Evolutionary conservation across 2,888 invertebrate species (phyloP).

Genomic region (Lithophane socia): DNA sequence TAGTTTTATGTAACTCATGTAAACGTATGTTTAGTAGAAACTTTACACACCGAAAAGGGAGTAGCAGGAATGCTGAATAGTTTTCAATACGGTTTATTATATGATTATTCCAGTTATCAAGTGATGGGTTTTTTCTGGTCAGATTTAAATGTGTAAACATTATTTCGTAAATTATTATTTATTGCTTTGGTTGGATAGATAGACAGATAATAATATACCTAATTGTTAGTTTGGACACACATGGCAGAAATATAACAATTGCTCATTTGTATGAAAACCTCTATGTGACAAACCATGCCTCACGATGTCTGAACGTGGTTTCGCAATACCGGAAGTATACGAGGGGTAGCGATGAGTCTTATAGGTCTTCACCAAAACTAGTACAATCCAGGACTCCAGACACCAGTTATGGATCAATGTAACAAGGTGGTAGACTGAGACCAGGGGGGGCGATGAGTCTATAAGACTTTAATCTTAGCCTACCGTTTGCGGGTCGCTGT

Average conservation of each 20-base stretch:
- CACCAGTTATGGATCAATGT: not conserved
- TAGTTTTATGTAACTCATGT: conserved; percentile 29
- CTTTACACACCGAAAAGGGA: not conserved
- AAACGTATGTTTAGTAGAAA: not conserved
- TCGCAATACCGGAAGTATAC: not conserved
- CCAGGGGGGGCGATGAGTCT: not conserved
- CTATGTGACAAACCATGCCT: not conserved
- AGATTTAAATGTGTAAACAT: conserved; percentile 3
- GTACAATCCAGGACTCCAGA: not conserved
- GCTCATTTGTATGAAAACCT: not conserved
- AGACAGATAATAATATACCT: not conserved
- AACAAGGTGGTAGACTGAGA: not conserved
- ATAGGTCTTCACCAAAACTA: too few relatives aligned
- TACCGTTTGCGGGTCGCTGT: not conserved
- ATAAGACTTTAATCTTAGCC: not conserved
- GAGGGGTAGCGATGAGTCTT: too few relatives aligned
- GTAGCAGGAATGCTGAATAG: not conserved
- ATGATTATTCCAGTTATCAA: conserved; percentile 4
- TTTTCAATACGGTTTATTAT: not conserved
- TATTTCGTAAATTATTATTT: conserved; percentile 4
- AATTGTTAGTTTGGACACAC: not conserved
- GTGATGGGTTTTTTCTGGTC: conserved; percentile 8
- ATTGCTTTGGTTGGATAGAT: not conserved
- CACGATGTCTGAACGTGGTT: too few relatives aligned
- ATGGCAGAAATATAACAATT: not conserved